These are phyloP conservation scores for Byasa hedistus DNA, from an alignment of 2,888 invertebrate genomes.

Conservation along the genomic window DNA sequence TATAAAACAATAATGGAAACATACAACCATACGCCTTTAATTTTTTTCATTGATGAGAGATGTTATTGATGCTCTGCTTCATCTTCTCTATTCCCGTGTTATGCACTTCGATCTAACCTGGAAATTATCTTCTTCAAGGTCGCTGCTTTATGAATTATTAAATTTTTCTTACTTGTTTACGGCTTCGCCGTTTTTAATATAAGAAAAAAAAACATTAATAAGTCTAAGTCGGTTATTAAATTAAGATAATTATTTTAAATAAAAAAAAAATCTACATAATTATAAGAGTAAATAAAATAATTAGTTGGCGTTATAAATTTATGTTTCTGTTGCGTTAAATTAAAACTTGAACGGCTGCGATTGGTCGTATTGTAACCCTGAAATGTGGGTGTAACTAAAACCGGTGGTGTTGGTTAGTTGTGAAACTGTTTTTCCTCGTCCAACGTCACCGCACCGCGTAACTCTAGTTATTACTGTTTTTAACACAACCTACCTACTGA, in stretches of 20 bases:
- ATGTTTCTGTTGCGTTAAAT: not conserved
- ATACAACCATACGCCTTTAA: too few relatives aligned
- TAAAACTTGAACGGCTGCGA: constrained; percentile 3
- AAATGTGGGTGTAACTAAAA: constrained; percentile 26
- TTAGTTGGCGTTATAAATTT: not conserved
- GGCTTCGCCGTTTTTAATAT: too few relatives aligned
- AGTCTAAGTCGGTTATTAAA: not conserved
- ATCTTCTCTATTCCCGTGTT: too few relatives aligned
- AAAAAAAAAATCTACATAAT: not conserved
- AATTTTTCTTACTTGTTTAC: too few relatives aligned
- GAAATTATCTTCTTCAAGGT: too few relatives aligned
- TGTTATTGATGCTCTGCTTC: too few relatives aligned
- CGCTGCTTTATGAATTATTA: too few relatives aligned
- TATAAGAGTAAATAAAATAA: not conserved
- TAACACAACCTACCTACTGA: not conserved
- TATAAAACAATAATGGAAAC: too few relatives aligned
- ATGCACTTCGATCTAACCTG: too few relatives aligned
- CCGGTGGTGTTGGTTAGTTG: constrained; percentile 1
- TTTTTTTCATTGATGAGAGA: too few relatives aligned
- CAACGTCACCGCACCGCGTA: constrained; percentile 15
- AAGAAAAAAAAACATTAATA: not conserved
- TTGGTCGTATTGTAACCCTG: constrained; percentile 28
- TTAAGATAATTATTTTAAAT: not conserved
- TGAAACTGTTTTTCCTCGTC: constrained; percentile 23
- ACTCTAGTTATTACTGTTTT: constrained; percentile 19